Evolutionary conservation across 2,113 vertebrate genomes (phyloP).

Genomic region (Butorides virescens): DNA sequence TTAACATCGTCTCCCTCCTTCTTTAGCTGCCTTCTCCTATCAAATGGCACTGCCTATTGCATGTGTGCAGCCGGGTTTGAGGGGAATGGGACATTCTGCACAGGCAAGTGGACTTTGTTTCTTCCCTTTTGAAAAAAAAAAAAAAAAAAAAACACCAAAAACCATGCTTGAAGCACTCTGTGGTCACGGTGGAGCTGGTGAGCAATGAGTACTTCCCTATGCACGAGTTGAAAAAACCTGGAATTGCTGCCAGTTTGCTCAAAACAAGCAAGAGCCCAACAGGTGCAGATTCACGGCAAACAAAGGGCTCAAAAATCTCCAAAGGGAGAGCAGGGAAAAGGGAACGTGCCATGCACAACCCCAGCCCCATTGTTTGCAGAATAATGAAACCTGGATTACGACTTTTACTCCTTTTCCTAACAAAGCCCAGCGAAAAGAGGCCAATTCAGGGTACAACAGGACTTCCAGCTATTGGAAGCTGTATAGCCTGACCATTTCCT

Average conservation of each 20-base stretch:
- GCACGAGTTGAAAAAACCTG: neutral
- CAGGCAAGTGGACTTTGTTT: constrained; percentile 72
- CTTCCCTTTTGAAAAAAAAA: neutral
- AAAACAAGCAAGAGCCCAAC: neutral
- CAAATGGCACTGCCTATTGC: constrained; percentile 71
- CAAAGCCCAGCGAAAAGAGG: neutral
- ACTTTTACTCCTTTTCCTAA: constrained; percentile 39
- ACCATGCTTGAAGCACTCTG: neutral
- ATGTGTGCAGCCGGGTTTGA: constrained; percentile 86
- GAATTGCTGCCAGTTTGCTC: neutral
- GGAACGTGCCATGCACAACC: neutral
- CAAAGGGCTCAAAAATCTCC: neutral
- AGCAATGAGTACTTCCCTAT: neutral
- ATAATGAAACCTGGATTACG: neutral
- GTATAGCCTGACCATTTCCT: neutral
- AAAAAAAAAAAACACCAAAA: no score
- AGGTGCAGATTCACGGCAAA: neutral
- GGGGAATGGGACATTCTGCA: constrained; percentile 88
- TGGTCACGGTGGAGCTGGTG: neutral
- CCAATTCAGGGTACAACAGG: neutral
- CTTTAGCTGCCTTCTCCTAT: constrained; percentile 76
- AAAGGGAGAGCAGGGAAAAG: neutral
- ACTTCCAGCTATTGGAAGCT: constrained; percentile 14
- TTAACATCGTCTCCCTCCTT: neutral
- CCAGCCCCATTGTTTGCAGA: neutral